Percentiles rank a stretch among this genome's conserved stretches.
phyloP scores from a whole-genome alignment of 2,888 invertebrate genomes.

The Polymixis flavicincta region DNA sequence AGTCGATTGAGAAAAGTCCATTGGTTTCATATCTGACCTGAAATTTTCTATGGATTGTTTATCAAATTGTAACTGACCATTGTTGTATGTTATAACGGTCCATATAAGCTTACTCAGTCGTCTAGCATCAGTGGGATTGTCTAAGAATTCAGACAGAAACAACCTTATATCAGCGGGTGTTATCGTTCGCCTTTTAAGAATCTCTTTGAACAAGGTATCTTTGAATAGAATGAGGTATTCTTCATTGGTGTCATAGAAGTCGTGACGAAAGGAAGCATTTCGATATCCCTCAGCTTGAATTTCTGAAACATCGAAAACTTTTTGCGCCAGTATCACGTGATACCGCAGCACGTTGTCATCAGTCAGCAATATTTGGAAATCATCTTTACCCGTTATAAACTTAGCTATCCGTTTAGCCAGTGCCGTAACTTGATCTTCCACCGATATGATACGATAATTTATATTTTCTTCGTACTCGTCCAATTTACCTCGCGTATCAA shows the following conservation, averaged over 20 bases:
- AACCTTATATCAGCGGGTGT: neutral
- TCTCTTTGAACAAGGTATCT: conserved; percentile 26
- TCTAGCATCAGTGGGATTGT: neutral
- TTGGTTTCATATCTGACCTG: conserved; percentile 9
- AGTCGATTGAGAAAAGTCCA: conserved; percentile 23
- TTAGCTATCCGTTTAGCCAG: conserved; percentile 27
- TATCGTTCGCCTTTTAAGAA: neutral
- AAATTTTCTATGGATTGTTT: neutral
- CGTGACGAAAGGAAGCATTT: conserved; percentile 19
- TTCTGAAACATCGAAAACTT: conserved; percentile 39
- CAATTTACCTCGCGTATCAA: too few relatives aligned
- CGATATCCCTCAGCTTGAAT: conserved; percentile 29
- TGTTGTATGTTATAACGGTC: conserved; percentile 25
- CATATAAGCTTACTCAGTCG: conserved; percentile 44
- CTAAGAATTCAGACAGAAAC: neutral
- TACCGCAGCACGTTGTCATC: conserved; percentile 36
- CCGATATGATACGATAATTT: neutral
- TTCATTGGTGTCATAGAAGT: conserved; percentile 36
- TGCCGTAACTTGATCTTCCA: conserved; percentile 28
- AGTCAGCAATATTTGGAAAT: conserved; percentile 22
- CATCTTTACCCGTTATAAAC: neutral
- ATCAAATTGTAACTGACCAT: conserved; percentile 31
- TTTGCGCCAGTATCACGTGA: conserved; percentile 46
- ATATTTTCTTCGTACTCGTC: neutral
- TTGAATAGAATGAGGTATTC: conserved; percentile 34